phyloP scores from a whole-genome alignment of 2,797 vertebrate species.

The Holocentrus rufus region DNA sequence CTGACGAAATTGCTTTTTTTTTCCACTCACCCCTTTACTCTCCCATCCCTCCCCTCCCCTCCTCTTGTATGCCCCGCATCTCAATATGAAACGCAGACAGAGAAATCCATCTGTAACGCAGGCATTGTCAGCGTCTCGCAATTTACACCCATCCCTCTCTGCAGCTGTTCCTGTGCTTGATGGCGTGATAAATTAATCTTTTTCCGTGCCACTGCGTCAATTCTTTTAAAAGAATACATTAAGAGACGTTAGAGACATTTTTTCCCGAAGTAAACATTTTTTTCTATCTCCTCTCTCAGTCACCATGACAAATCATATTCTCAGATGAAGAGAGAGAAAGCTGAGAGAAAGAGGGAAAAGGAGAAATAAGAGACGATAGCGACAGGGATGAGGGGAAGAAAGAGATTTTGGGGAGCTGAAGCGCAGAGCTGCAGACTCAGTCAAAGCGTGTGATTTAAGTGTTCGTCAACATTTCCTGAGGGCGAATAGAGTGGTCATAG shows the following conservation, averaged over 20 bases:
- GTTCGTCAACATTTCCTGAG: slow-evolving; percentile 75
- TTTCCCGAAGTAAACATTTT: slow-evolving; percentile 79
- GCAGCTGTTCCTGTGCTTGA: slow-evolving; percentile 87
- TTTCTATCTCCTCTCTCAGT: slow-evolving; percentile 80
- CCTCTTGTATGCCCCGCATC: slow-evolving; percentile 66
- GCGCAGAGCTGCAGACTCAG: slow-evolving; percentile 72
- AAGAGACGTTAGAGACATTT: slow-evolving; percentile 80
- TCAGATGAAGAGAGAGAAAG: slow-evolving; percentile 77
- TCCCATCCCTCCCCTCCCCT: slow-evolving; percentile 42
- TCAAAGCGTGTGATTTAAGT: slow-evolving; percentile 75
- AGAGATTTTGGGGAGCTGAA: slow-evolving; percentile 68
- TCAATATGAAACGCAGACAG: slow-evolving; percentile 84
- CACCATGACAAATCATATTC: slow-evolving; percentile 86
- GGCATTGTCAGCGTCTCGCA: slow-evolving; percentile 84
- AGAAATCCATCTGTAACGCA: slow-evolving; percentile 86
- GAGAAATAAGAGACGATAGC: slow-evolving; percentile 47
- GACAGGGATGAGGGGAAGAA: slow-evolving; percentile 48
- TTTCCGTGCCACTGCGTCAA: slow-evolving; percentile 85
- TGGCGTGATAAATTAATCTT: slow-evolving; percentile 90
- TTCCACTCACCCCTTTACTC: slow-evolving; percentile 57
- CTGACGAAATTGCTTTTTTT: slow-evolving; percentile 81
- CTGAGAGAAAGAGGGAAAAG: slow-evolving; percentile 37
- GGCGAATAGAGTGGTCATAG: slow-evolving; percentile 79
- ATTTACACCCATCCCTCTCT: slow-evolving; percentile 86
- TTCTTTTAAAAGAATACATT: slow-evolving; percentile 89